These are phyloP conservation scores for Malthinus seriepunctatus DNA, from an alignment of 2,888 invertebrate species.

Conservation along the genomic window DNA sequence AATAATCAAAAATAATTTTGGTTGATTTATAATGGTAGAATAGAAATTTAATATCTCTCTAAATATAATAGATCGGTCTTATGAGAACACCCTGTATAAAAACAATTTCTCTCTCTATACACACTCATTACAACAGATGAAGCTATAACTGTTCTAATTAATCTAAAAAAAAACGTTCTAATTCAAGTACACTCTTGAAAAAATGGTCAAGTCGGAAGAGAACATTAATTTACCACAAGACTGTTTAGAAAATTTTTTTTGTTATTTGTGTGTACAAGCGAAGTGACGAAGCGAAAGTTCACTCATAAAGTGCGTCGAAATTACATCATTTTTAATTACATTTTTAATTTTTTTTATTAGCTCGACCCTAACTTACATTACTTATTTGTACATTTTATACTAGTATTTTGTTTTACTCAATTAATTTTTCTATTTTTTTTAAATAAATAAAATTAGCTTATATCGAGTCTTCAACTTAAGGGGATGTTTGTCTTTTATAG, in stretches of 20 bases:
- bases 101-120: no score
- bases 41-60: no score
- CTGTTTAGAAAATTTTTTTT: not conserved
- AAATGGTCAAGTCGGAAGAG: slow-evolving; percentile 1
- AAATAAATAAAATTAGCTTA: no score
- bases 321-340: slow-evolving; percentile 33
- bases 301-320: slow-evolving; percentile 26
- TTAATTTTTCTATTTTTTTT: no score
- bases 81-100: no score
- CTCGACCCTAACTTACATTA: slow-evolving; percentile 18
- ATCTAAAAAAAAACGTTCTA: slow-evolving; percentile 29
- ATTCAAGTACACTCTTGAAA: slow-evolving; percentile 22
- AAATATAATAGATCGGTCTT: no score
- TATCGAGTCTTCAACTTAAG: no score
- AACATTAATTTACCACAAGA: slow-evolving; percentile 11
- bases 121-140: not conserved
- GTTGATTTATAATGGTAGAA: no score
- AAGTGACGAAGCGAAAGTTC: slow-evolving; percentile 28
- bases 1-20: no score
- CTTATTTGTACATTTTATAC: not conserved
- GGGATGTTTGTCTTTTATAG: no score
- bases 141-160: slow-evolving; percentile 20
- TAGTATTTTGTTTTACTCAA: no score
- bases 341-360: slow-evolving; percentile 30
- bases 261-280: slow-evolving; percentile 16